Conservation (phyloP, 2,113 vertebrate species). For the Plecotus auritus region DNA sequence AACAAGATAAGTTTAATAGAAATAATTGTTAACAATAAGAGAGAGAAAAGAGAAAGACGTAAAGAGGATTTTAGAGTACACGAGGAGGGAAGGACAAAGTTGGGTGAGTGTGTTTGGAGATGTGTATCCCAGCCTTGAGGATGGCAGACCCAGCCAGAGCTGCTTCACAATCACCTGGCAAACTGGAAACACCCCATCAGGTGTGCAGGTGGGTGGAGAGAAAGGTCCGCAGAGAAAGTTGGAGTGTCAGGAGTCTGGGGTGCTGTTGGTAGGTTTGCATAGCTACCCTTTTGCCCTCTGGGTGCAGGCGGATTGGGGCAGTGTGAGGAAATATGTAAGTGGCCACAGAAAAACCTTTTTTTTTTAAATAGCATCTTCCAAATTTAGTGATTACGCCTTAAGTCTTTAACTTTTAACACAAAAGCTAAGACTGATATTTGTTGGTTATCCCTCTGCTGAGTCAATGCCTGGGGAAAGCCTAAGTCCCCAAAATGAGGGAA, state of each 20-base stretch:
- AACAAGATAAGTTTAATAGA: neutral
- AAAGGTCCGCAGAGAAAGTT: rapidly evolving
- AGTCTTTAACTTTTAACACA: neutral
- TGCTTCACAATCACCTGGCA: neutral
- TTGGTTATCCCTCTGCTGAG: neutral
- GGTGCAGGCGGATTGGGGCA: neutral
- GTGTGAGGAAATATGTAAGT: neutral
- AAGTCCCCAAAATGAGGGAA: neutral
- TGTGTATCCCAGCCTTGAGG: no score
- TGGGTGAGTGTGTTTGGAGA: rapidly evolving
- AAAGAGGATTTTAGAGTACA: neutral
- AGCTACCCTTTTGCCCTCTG: neutral
- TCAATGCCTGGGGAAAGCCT: neutral
- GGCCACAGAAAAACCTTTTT: neutral
- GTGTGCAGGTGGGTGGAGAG: neutral
- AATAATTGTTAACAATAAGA: neutral
- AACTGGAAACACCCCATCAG: neutral
- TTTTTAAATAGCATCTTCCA: neutral
- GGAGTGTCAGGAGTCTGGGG: neutral
- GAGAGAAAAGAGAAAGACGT: neutral
- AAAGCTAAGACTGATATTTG: neutral
- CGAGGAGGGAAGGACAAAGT: neutral
- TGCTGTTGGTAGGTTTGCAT: neutral
- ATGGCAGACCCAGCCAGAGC: neutral
- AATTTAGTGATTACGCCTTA: neutral